phyloP scores from a whole-genome alignment of 2,797 vertebrate species.

The Naso thynnoides region DNA sequence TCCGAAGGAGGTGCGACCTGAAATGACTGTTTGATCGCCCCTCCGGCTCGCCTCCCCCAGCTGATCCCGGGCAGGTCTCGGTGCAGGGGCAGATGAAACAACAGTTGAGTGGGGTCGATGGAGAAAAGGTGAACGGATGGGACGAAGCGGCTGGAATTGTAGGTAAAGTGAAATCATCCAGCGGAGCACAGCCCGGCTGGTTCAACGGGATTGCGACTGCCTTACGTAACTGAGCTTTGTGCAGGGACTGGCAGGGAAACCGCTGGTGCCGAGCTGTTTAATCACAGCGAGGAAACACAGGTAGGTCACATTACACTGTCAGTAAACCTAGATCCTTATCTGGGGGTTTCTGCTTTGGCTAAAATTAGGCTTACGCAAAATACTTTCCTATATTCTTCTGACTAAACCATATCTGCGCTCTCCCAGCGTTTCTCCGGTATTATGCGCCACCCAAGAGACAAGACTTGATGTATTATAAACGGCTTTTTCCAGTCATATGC shows the following conservation, averaged over 20 bases:
- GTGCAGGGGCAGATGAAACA: constrained; percentile 2
- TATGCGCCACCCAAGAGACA: background rate
- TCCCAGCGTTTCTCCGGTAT: rapidly evolving
- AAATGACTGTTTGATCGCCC: constrained; percentile 36
- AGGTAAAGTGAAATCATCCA: constrained; percentile 23
- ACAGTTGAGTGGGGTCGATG: background rate
- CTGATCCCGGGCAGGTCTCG: constrained; percentile 5
- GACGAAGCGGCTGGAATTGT: background rate
- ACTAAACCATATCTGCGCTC: background rate
- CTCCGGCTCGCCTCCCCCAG: constrained; percentile 11
- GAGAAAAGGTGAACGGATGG: constrained; percentile 17
- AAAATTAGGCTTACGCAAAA: rapidly evolving
- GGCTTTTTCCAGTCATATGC: constrained; percentile 26
- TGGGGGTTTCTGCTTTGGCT: background rate
- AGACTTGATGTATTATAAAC: constrained; percentile 7
- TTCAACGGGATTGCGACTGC: constrained; percentile 40
- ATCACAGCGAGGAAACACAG: constrained; percentile 55
- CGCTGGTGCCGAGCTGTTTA: constrained; percentile 46
- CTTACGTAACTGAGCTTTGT: constrained; percentile 81
- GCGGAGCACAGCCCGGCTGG: constrained; percentile 17
- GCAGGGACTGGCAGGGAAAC: constrained; percentile 32
- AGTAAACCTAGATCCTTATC: background rate
- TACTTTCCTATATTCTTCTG: background rate
- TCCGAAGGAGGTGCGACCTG: constrained; percentile 68
- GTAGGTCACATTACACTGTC: constrained; percentile 59